Evolutionary conservation across 2,113 vertebrate species (phyloP).

Genomic region (Pygoscelis adeliae): DNA sequence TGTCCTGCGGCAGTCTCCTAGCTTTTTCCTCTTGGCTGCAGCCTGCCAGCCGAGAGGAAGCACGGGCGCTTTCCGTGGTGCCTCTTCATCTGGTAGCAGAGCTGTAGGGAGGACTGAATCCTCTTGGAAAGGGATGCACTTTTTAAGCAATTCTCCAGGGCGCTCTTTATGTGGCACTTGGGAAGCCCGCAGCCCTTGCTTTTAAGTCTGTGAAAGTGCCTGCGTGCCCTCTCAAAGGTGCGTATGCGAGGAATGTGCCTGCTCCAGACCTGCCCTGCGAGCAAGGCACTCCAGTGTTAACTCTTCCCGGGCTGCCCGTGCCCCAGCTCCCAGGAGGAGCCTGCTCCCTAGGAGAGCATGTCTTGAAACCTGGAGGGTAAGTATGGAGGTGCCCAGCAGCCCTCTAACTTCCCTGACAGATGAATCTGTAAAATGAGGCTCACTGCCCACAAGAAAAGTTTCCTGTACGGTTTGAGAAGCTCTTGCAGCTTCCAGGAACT

Average conservation of each 20-base stretch:
- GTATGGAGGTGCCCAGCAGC: neutral
- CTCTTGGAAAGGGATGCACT: neutral
- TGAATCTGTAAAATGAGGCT: neutral
- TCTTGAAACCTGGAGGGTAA: neutral
- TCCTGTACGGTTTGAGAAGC: accelerated
- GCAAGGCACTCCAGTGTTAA: neutral
- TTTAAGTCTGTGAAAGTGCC: neutral
- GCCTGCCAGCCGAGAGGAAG: neutral
- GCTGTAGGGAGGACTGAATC: neutral
- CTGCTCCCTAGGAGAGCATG: neutral
- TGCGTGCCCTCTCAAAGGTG: slow-evolving; percentile 27
- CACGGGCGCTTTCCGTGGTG: accelerated
- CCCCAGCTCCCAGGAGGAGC: neutral
- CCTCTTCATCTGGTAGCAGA: neutral
- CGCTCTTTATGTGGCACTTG: neutral
- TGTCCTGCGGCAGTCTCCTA: accelerated
- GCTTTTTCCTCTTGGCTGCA: neutral
- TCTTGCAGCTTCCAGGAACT: slow-evolving; percentile 6
- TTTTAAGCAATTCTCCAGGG: neutral
- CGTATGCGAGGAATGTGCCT: slow-evolving; percentile 32
- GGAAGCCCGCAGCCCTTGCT: neutral
- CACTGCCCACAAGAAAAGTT: neutral
- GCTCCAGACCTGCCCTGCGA: neutral
- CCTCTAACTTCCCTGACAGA: neutral
- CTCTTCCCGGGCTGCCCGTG: neutral